Base-by-base conservation (phyloP, 2,797 vertebrate species). In the Lepus oiostolus region DNA sequence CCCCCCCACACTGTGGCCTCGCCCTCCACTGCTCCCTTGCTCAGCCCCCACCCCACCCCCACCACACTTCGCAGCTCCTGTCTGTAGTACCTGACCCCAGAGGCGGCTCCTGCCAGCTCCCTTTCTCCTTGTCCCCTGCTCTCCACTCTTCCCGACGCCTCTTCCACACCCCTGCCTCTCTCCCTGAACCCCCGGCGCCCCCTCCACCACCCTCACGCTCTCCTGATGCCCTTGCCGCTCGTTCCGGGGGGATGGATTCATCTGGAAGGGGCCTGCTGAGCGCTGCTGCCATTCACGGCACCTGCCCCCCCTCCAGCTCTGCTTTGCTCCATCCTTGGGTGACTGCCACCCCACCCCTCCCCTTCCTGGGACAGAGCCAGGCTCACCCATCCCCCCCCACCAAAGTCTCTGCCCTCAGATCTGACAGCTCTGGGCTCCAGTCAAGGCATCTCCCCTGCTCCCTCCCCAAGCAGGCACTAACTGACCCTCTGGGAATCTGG, bases 121-220 rank as follows among this genome's bases (percentile, higher is more conserved):
- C 2, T 21, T 21, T 35, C 62, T 30, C 60, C 60, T 2, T 4
- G 0, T 17, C 24, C 4, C 17, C 16, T 35, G 1, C 79, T 35
- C 65, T 54, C 58, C 7, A 2, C 52, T 16, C 47, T 8, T 30
- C 52, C 0, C 1, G 28, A 12, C 3, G 6, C 22, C 22, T 13
- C 35, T 22, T 3, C 30, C n/a, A 1, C 1, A 1, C n/a, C 72
- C 16, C 83, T 42, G 63, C 32, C 17, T 62, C n/a, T 60, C 8
- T 32, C 65, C 24, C 8, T 30, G 0, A n/a, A 14, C 32, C 19
- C 26, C 77, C 38, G 42, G 42, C 0, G 0, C 54, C 86, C 60
- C 63, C 17, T 60, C 12, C 0, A 0, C n/a, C 19, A 7, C 12
- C 3, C 68, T 19, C 13, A n/a, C 21, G 11, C 28, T 32, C 65